Evolutionary conservation across 2,797 vertebrate species (phyloP).

Genomic region (Pangasius larnaudii): DNA sequence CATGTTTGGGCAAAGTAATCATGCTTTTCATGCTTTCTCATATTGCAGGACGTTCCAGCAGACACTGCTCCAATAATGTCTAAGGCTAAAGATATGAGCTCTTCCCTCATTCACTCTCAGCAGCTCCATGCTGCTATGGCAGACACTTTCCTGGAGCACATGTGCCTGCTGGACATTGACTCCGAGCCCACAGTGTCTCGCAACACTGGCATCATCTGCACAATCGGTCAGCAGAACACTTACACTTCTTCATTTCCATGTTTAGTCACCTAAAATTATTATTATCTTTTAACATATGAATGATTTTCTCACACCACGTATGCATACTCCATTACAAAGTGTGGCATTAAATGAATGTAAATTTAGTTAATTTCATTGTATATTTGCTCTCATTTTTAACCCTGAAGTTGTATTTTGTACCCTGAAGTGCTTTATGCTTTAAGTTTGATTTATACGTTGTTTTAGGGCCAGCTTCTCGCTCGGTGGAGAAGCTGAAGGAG

Average conservation of each 20-base stretch:
- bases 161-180: constrained; percentile 97
- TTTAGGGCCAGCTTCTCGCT: constrained; percentile 89
- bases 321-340: background rate
- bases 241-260: background rate
- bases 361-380: background rate
- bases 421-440: background rate
- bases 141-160: constrained; percentile 92
- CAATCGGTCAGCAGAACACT: constrained; percentile 84
- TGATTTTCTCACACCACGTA: background rate
- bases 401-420: background rate
- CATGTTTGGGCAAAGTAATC: background rate
- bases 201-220: constrained; percentile 98
- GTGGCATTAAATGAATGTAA: background rate
- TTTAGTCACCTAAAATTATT: background rate
- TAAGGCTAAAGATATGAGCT: constrained; percentile 81
- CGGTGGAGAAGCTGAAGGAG: constrained; percentile 88
- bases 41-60: constrained; percentile 62
- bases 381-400: background rate
- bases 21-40: constrained; percentile 9
- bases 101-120: constrained; percentile 88
- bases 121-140: constrained; percentile 95
- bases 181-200: constrained; percentile 88
- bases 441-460: background rate
- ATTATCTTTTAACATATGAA: background rate
- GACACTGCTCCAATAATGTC: constrained; percentile 77